Percentiles rank a stretch among this genome's conserved stretches.
phyloP scores from a whole-genome alignment of 2,113 vertebrate genomes.

The Formicarius rufipectus region DNA sequence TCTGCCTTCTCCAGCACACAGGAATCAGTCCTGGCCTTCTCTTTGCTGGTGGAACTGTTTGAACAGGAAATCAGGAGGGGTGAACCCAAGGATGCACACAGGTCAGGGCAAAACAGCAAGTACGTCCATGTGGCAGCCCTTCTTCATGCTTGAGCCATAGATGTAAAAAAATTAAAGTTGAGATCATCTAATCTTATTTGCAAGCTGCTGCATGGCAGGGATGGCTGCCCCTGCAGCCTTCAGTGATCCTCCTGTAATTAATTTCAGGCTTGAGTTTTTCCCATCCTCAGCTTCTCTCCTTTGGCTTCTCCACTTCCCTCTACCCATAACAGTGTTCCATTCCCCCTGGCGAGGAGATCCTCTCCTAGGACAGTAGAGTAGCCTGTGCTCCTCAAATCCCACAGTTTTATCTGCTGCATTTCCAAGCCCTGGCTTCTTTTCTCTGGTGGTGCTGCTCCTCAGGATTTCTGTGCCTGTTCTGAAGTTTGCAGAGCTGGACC shows the following conservation, averaged over 20 bases:
- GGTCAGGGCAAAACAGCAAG: background rate
- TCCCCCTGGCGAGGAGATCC: rapidly evolving
- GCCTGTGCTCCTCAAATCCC: background rate
- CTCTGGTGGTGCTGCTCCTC: background rate
- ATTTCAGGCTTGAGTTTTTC: background rate
- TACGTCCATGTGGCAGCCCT: rapidly evolving
- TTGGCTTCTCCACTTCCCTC: background rate
- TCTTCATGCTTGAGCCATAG: background rate
- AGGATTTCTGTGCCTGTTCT: background rate
- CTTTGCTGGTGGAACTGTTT: background rate
- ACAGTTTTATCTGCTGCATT: rapidly evolving
- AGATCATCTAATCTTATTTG: background rate
- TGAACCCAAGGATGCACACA: rapidly evolving
- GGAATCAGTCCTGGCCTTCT: background rate
- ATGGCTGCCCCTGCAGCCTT: background rate
- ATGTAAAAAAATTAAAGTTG: background rate
- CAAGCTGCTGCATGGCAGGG: background rate
- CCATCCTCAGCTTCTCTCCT: background rate
- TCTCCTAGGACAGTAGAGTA: background rate
- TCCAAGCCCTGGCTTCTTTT: background rate
- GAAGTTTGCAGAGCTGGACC: background rate
- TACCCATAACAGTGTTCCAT: rapidly evolving
- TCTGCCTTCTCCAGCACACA: background rate
- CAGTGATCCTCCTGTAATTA: rapidly evolving
- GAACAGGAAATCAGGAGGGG: background rate